phyloP scores from a whole-genome alignment of 2,797 vertebrate species.

The Parambassis ranga region DNA sequence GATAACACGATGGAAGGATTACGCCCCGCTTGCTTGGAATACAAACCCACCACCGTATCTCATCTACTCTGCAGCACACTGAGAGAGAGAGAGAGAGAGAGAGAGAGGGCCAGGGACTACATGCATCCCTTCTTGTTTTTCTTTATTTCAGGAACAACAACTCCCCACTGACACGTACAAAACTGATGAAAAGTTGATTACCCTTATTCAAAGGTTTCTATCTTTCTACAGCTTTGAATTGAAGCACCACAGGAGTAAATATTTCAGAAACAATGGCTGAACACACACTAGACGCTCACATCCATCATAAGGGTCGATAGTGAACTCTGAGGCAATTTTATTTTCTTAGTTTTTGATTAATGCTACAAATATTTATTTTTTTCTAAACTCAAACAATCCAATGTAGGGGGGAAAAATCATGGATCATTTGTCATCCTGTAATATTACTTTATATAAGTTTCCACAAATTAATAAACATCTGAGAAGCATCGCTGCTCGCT shows the following conservation, averaged over 20 bases:
- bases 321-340: slow-evolving; percentile 17
- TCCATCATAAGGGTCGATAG: slow-evolving; percentile 22
- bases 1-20: slow-evolving; percentile 28
- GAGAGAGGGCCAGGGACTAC: not conserved
- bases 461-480: no score
- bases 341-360: slow-evolving; percentile 45
- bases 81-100: no score
- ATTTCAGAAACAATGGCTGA: slow-evolving; percentile 34
- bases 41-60: not conserved
- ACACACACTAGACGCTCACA: slow-evolving; percentile 31
- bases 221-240: slow-evolving; percentile 30
- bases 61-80: not conserved
- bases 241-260: slow-evolving; percentile 22
- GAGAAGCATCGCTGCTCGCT: not conserved
- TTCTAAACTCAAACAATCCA: not conserved
- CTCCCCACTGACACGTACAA: slow-evolving; percentile 14
- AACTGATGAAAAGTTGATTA: slow-evolving; percentile 43
- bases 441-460: no score
- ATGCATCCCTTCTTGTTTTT: slow-evolving; percentile 9
- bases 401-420: not conserved
- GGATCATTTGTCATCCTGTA: no score
- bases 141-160: slow-evolving; percentile 34
- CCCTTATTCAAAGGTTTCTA: slow-evolving; percentile 36
- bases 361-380: slow-evolving; percentile 14
- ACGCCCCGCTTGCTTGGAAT: not conserved